Evolutionary conservation across 2,797 vertebrate genomes (phyloP).

Genomic region (Xiphorhynchus erythropygius): DNA sequence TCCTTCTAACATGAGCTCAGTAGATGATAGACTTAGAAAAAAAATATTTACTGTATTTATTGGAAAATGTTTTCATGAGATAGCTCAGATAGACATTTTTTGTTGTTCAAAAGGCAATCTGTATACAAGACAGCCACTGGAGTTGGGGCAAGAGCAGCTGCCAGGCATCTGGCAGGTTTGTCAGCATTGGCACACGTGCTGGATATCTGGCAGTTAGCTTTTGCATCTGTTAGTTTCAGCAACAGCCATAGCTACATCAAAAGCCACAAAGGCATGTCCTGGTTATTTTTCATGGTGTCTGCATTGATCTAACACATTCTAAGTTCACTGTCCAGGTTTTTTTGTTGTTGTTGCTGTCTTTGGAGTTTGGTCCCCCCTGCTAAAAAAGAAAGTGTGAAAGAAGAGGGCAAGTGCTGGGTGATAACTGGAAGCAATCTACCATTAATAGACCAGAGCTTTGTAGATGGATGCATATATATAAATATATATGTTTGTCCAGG

Average conservation of each 20-base stretch:
- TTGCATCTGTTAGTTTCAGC: slow-evolving; percentile 67
- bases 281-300: slow-evolving; percentile 69
- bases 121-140: slow-evolving; percentile 33
- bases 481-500: not conserved
- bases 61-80: slow-evolving; percentile 12
- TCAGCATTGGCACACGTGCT: slow-evolving; percentile 53
- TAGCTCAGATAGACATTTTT: not conserved
- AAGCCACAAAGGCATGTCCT: slow-evolving; percentile 65
- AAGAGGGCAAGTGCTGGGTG: not conserved
- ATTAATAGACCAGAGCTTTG: not conserved
- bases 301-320: slow-evolving; percentile 62
- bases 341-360: not conserved
- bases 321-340: slow-evolving; percentile 43
- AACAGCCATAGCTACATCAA: slow-evolving; percentile 66
- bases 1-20: not conserved
- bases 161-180: slow-evolving; percentile 69
- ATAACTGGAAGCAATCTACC: not conserved
- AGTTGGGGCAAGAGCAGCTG: slow-evolving; percentile 55
- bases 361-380: not conserved
- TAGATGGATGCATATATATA: not conserved
- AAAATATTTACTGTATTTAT: not conserved
- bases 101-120: slow-evolving; percentile 34
- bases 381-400: slow-evolving; percentile 8
- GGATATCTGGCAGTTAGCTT: slow-evolving; percentile 62
- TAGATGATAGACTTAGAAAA: not conserved